Evolutionary conservation across 2,113 vertebrate species (phyloP).

Genomic region (Choloepus hoffmanni): DNA sequence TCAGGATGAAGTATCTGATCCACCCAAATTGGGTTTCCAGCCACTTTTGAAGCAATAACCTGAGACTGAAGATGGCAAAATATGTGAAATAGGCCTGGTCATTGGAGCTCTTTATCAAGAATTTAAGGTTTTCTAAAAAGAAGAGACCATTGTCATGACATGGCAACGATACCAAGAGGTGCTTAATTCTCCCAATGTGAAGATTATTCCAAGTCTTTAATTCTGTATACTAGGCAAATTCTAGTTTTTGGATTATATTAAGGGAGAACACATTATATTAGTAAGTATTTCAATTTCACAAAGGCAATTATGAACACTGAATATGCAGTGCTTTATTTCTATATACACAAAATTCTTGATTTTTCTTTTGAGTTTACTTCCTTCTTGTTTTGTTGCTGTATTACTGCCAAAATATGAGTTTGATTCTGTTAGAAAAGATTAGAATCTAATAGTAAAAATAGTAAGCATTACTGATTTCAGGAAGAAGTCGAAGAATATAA

Average conservation of each 20-base stretch:
- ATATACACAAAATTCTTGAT: neutral
- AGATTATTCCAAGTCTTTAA: neutral
- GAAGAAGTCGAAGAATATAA: slow-evolving; percentile 16
- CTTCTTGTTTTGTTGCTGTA: neutral
- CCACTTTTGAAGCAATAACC: neutral
- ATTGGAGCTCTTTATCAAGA: neutral
- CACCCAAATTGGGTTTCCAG: neutral
- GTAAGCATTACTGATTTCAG: neutral
- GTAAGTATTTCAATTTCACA: neutral
- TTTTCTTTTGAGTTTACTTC: neutral
- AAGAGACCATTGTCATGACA: neutral
- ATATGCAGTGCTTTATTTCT: neutral
- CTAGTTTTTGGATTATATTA: neutral
- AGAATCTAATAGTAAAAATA: neutral
- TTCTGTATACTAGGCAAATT: neutral
- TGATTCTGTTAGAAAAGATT: slow-evolving; percentile 1
- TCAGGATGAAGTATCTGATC: neutral
- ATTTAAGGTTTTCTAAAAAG: neutral
- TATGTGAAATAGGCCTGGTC: neutral
- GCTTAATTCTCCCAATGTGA: neutral
- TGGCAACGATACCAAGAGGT: neutral
- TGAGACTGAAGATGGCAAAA: neutral
- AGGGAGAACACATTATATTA: neutral
- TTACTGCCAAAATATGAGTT: neutral
- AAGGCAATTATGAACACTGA: neutral